phyloP scores from a whole-genome alignment of 53 echinoderm and acorn worm species.

The Crossaster papposus region DNA sequence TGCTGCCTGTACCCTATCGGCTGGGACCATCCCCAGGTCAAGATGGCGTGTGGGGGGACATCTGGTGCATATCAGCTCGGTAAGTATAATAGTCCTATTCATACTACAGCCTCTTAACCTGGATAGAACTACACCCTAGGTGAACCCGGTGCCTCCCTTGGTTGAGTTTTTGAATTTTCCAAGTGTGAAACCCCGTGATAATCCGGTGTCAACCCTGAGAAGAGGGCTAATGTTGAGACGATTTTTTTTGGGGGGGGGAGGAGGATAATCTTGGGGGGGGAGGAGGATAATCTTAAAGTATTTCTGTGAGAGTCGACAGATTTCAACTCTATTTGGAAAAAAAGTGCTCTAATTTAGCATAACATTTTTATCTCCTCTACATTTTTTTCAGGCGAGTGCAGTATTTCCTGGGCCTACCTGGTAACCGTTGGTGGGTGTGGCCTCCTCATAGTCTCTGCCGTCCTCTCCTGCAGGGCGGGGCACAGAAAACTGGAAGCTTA shows the following conservation, averaged over 20 bases:
- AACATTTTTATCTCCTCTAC: background rate
- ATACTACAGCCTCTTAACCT: too few relatives aligned
- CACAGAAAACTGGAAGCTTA: conserved; percentile 74
- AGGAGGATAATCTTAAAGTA: too few relatives aligned
- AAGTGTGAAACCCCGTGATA: too few relatives aligned
- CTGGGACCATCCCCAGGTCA: conserved; percentile 85
- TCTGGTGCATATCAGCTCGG: conserved; percentile 74
- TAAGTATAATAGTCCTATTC: conserved; percentile 42
- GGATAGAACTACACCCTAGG: background rate
- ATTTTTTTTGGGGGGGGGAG: too few relatives aligned
- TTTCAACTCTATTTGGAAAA: too few relatives aligned
- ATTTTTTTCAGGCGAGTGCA: conserved; percentile 78
- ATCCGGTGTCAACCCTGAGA: too few relatives aligned
- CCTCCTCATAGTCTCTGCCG: conserved; percentile 65
- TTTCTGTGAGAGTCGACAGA: too few relatives aligned
- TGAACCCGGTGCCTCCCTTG: background rate
- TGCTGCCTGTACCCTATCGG: conserved; percentile 91
- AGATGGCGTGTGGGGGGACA: conserved; percentile 71
- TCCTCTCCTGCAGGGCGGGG: conserved; percentile 87
- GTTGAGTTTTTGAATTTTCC: background rate
- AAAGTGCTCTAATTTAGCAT: too few relatives aligned
- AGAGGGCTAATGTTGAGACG: too few relatives aligned
- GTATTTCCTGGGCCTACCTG: conserved; percentile 83
- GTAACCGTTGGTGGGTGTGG: conserved; percentile 79
- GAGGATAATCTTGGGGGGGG: too few relatives aligned